These are phyloP conservation scores for Lycopodina hypogea DNA, from an alignment of 37 sponge, comb jelly and placozoan species.

Conservation along the genomic window DNA sequence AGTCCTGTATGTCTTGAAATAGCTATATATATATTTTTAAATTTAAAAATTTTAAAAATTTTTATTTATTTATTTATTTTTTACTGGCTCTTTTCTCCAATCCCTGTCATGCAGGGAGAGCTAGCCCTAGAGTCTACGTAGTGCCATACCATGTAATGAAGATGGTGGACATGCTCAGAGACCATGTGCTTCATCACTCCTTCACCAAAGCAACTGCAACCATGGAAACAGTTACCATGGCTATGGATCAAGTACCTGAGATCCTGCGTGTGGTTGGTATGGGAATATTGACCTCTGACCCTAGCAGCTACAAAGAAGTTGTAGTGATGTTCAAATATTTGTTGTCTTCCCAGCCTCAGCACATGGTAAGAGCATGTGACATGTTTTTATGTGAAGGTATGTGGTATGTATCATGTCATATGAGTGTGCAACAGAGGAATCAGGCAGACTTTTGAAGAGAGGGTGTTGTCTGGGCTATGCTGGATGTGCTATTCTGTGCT, in stretches of 20 bases:
- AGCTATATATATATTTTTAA: too few relatives aligned
- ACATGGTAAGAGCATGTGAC: not conserved
- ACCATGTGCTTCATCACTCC: constrained; percentile 17
- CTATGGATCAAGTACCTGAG: constrained; percentile 31
- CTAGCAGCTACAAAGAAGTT: not conserved
- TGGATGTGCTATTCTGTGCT: too few relatives aligned
- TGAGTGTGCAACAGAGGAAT: too few relatives aligned
- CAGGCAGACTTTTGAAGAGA: too few relatives aligned
- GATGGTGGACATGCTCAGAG: constrained; percentile 1
- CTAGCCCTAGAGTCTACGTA: not conserved
- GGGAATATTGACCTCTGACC: not conserved
- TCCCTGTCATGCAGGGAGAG: too few relatives aligned
- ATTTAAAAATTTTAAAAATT: too few relatives aligned
- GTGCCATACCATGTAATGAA: not conserved
- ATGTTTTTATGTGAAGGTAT: not conserved
- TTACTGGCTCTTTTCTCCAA: too few relatives aligned
- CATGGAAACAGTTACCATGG: constrained; percentile 35
- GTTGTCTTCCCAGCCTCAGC: not conserved
- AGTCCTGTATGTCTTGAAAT: too few relatives aligned
- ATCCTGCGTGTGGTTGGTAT: constrained; percentile 16
- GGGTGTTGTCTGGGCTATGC: too few relatives aligned
- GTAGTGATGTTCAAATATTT: not conserved
- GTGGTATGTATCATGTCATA: too few relatives aligned
- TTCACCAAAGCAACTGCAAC: constrained; percentile 30
- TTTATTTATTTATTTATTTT: too few relatives aligned